phyloP scores from a whole-genome alignment of 1,140 invertebrate species.

The Drosophila carrolli region DNA sequence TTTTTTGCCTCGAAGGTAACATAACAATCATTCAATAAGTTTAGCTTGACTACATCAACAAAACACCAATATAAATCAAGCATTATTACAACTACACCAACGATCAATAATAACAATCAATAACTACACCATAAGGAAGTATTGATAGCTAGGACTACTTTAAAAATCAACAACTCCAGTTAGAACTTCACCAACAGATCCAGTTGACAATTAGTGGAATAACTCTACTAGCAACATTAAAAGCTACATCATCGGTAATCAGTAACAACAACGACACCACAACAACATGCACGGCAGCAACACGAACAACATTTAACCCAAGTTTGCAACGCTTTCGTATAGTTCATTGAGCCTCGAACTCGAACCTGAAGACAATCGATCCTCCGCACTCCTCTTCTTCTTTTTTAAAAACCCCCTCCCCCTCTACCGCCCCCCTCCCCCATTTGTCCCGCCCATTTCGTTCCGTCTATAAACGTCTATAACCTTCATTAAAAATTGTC shows the following conservation, averaged over 20 bases:
- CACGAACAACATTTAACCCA: slow-evolving; percentile 45
- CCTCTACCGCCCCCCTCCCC: not conserved
- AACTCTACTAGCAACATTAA: not conserved
- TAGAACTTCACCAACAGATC: not conserved
- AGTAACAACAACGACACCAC: not conserved
- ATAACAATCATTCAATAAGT: no score
- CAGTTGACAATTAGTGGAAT: not conserved
- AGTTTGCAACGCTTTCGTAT: slow-evolving; percentile 26
- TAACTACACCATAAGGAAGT: not conserved
- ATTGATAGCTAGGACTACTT: not conserved
- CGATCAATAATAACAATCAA: not conserved
- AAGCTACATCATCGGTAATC: not conserved
- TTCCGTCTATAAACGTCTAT: slow-evolving; percentile 77
- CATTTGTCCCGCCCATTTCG: slow-evolving; percentile 31
- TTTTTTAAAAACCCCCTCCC: not conserved
- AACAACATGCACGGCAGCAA: slow-evolving; percentile 18
- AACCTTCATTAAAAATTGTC: slow-evolving; percentile 82
- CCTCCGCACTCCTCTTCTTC: not conserved
- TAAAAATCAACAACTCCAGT: not conserved
- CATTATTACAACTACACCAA: no score
- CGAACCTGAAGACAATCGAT: slow-evolving; percentile 4
- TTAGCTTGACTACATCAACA: no score
- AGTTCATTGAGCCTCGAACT: slow-evolving; percentile 49
- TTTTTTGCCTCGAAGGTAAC: no score
- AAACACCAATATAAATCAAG: no score